These are phyloP conservation scores for Garrulus glandarius DNA, from an alignment of 2,797 vertebrate genomes.

Conservation along the genomic window DNA sequence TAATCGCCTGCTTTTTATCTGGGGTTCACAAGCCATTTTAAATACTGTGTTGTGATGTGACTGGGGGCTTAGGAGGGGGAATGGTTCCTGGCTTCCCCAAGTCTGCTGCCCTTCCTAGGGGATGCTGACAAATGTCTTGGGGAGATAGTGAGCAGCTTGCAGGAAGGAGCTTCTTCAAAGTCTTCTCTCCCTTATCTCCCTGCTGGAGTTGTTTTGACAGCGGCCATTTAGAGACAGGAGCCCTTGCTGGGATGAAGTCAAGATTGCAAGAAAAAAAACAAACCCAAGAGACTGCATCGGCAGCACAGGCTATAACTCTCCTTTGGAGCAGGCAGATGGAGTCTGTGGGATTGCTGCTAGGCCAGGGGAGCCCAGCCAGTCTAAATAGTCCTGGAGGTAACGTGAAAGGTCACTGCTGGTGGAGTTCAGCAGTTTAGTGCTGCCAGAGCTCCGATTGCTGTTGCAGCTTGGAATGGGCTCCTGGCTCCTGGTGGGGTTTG, in stretches of 20 bases:
- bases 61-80: conserved; percentile 25
- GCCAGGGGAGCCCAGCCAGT: conserved; percentile 34
- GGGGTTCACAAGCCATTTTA: conserved; percentile 21
- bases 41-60: conserved; percentile 8
- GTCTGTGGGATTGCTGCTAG: neutral
- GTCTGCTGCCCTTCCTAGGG: conserved; percentile 55
- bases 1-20: conserved; percentile 49
- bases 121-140: conserved; percentile 57
- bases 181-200: conserved; percentile 76
- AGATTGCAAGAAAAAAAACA: conserved; percentile 33
- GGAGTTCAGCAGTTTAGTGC: neutral
- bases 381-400: conserved; percentile 40
- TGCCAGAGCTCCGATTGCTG: neutral
- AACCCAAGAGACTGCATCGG: conserved; percentile 30
- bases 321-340: conserved; percentile 2
- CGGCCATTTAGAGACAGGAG: conserved; percentile 77
- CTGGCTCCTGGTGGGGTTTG: neutral
- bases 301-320: conserved; percentile 18
- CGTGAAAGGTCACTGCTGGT: neutral
- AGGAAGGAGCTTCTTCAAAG: conserved; percentile 71
- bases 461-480: neutral
- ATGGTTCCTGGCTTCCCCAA: conserved; percentile 11
- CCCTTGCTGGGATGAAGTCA: conserved; percentile 61
- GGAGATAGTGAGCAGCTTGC: conserved; percentile 60
- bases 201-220: conserved; percentile 76